Evolutionary conservation across 2,113 vertebrate genomes (phyloP), one percentile per base, ranked within the genome.

Genomic region (Jaculus jaculus): DNA sequence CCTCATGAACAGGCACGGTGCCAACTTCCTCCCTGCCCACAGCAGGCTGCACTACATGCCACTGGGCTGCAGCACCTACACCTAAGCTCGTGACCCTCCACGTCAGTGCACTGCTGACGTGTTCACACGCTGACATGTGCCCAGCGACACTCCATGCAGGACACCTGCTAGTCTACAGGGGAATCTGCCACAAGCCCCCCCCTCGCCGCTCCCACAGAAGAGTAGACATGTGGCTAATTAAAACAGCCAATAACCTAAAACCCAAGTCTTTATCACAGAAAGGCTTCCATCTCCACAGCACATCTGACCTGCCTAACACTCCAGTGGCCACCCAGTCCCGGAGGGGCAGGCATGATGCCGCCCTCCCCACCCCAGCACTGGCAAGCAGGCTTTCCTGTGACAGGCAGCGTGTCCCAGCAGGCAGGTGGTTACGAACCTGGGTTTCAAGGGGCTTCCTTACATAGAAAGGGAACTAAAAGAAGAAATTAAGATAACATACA

Each of bases 401-500:
- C 47, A 69, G 0, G 7, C 0, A 75, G 28, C 71, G 39, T 69
- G 92, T 42, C 51, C 75, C 63, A 61, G 34, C 18, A 26, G 34
- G 60, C 34, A 69, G 17, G 32, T 65, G 60, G 51, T 28, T 84
- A 8, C 34, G n/a, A 61, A 75, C 30, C 32, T 82, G 54, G 39
- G 51, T 78, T 91, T 90, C 63, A 32, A 82, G 51, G 85, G 51
- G 13, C 54, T 93, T 84, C 47, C 85, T 93, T 63, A 72, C 2
- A 0, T 15, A 71, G 37, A 79, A 0, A 84, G 24, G 58, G 12
- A 77, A 69, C 8, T 72, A 17, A 89, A 61, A 78, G 51, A 81
- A 39, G 42, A 96, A 80, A 94, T 63, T 23, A 93, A 79, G 23
- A 39, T 51, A 81, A 87, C 71, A 83, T 20, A 61, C 58, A 54